Evolutionary conservation across 2,888 invertebrate genomes (phyloP), one percentile per base, ranked within the genome.

Genomic region (Melanotus villosus): DNA sequence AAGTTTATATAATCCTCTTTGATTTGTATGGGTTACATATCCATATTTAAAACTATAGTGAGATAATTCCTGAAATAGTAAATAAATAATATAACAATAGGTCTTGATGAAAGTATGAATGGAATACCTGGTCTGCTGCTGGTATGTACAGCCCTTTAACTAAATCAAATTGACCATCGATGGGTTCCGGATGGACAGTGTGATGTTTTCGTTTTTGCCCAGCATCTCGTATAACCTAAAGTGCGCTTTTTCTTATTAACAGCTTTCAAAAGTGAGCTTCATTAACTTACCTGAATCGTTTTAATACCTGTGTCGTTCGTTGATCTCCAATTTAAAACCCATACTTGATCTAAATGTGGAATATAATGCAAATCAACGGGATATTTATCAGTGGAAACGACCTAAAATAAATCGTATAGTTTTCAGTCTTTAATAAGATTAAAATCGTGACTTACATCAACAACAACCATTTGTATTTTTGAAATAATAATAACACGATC

Each of bases 151-250:
- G 84, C 62, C 88, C 88, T 75, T 88, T 87, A 3, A 92, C 92
- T 76, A 92, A 86, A 84, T 93, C 92, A 81, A 92, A 92, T 80
- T 92, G 91, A 10, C 92, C 91, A 78, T 92, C 92, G 43, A 93
- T 91, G 0, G 92, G 92, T 79, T 92, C 91, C 0, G 91, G 91
- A 80, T 91, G 91, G 1, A 91, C 90, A 0, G 91, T 90, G 79
- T 90, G 90, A 81, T 93, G 93, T 79, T 91, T 91, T 64, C 89
- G 86, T 80, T 90, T 90, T 80, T 92, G 90, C 14, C 90, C 89
- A 23, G 92, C 92, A 80, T 91, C 91, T 47, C 92, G 84, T 73
- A 93, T 92, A n/a, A 93, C 89, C 82, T 89, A 83, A 26, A 26
- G 7, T 3, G 4, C 3, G 3, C 2, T 7, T 41, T 41, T 41